Percentiles rank a stretch among this genome's conserved stretches.
These are phyloP conservation scores for Ammospiza nelsoni DNA, from an alignment of 2,113 vertebrate species.

Conservation along the genomic window DNA sequence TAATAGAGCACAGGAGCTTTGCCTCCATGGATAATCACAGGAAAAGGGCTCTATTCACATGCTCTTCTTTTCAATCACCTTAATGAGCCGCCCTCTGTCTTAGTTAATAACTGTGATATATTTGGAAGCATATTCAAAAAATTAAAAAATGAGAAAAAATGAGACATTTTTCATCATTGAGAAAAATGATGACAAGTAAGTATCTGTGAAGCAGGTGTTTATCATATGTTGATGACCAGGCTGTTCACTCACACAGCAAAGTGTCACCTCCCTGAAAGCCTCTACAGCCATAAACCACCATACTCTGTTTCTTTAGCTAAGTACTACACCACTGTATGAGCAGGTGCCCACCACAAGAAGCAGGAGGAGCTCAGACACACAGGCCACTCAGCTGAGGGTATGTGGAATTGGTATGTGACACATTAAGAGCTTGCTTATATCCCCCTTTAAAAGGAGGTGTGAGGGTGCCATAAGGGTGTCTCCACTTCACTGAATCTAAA, in stretches of 20 bases:
- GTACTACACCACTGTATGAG: rapidly evolving
- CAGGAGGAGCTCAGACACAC: not conserved
- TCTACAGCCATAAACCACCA: not conserved
- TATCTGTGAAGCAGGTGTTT: not conserved
- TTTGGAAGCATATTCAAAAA: not conserved
- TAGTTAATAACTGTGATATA: not conserved
- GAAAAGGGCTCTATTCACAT: not conserved
- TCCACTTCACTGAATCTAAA: not conserved
- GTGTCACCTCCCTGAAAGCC: not conserved
- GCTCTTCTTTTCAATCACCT: not conserved
- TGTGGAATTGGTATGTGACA: not conserved
- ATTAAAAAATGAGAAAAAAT: not conserved
- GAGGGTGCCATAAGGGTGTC: not conserved
- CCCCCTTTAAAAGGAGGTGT: not conserved
- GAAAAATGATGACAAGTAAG: not conserved
- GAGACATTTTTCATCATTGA: too few relatives aligned
- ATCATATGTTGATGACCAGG: not conserved
- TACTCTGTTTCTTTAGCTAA: not conserved
- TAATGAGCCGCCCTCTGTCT: not conserved
- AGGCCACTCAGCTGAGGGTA: not conserved
- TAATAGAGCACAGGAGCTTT: not conserved
- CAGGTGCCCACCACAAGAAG: not conserved
- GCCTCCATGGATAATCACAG: not conserved
- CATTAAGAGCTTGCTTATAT: not conserved
- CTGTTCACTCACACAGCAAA: not conserved